Evolutionary conservation across 2,888 invertebrate genomes (phyloP).

Genomic region (Hemicrepidius hirtus): DNA sequence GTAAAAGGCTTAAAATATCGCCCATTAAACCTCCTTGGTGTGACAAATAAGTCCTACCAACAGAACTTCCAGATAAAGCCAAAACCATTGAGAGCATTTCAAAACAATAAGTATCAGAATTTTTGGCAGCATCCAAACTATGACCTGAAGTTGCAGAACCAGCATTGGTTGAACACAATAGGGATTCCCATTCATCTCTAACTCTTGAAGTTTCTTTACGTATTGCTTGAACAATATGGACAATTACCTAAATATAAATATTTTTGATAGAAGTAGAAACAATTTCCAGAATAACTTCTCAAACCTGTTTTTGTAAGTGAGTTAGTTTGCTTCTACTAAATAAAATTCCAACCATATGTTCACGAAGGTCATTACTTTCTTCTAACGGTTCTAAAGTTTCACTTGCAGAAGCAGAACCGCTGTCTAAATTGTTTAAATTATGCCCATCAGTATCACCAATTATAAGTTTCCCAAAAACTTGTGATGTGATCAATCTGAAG

Average conservation of each 20-base stretch:
- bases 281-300: no score
- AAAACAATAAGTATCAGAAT: constrained; percentile 95
- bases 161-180: constrained; percentile 73
- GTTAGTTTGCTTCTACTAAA: constrained; percentile 96
- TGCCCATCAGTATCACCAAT: constrained; percentile 77
- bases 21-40: constrained; percentile 90
- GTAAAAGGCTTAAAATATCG: constrained; percentile 89
- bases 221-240: constrained; percentile 93
- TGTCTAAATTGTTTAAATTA: constrained; percentile 62
- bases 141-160: constrained; percentile 65
- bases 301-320: constrained; percentile 92
- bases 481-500: constrained; percentile 92
- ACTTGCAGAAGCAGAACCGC: constrained; percentile 64
- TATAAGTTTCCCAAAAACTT: constrained; percentile 93
- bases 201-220: constrained; percentile 90
- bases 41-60: constrained; percentile 92
- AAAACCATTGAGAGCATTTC: constrained; percentile 97
- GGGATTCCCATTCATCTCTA: constrained; percentile 92
- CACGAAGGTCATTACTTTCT: constrained; percentile 79
- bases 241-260: no score
- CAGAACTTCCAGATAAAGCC: constrained; percentile 93
- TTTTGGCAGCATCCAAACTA: constrained; percentile 73
- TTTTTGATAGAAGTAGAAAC: no score
- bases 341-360: constrained; percentile 97
- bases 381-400: constrained; percentile 72